Evolutionary conservation across 2,888 invertebrate genomes (phyloP), one percentile per base, ranked within the genome.

Genomic region (Xanthia togata): DNA sequence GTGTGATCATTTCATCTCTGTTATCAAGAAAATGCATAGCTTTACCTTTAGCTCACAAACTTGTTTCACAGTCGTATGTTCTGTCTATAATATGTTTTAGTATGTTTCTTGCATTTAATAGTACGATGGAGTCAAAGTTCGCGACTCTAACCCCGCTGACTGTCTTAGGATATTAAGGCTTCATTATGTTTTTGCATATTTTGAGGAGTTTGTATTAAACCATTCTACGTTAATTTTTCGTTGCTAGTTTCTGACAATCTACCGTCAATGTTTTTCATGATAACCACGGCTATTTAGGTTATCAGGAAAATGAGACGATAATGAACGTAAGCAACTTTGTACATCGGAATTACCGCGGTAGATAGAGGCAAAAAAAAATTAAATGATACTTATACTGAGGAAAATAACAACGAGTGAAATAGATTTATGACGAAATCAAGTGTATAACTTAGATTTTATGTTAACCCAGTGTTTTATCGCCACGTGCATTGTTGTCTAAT

Each of bases 261-360:
- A 12, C 26, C 26, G 78, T 79, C 76, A 76, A 81, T 70, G 69
- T 82, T 85, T 78, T 83, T 81, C 79, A 79, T 78, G 84, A 83
- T 86, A 89, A 88, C 84, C 81, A 82, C 73, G 83, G 63, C 83
- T 87, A 90, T 89, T 89, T 76, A 85, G 89, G 90, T 90, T 91
- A 92, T 91, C 89, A 84, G 87, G 83, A 88, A 90, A 90, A 88
- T 83, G 73, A 65, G 71, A 73, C 57, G 73, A 86, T 86, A 73
- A 78, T 79, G 68, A 75, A 63, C 44, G 65, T 73, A 31, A 67
- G 62, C 65, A 62, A 55, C 73, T 65, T 76, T 59, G 75, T 60
- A 50, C 67, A 44, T 44, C 23, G 85, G 75, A 50, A 73, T 87
- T 62, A 76, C 78, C 71, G 38, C 17, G 11, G 59, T 20, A 65